Evolutionary conservation across 2,888 invertebrate genomes (phyloP).

Genomic region (Eulithis testata): DNA sequence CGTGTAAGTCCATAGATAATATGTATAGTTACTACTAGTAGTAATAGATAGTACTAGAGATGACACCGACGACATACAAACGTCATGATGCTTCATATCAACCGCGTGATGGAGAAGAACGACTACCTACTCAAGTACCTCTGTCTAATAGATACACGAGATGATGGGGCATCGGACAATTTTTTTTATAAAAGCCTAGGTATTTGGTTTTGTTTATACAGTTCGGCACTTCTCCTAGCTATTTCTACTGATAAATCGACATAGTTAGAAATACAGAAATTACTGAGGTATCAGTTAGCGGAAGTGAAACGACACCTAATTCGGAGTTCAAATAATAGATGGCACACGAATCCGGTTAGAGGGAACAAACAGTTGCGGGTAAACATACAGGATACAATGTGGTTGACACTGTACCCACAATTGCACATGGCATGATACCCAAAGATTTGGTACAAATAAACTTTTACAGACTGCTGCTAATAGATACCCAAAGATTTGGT

Average conservation of each 20-base stretch:
- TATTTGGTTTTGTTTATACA: too few species aligned
- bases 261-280: constrained; percentile 3
- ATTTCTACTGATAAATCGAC: background rate
- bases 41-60: too few species aligned
- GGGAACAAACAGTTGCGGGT: constrained; percentile 68
- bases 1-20: too few species aligned
- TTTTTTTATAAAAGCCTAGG: too few species aligned
- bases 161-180: too few species aligned
- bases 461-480: background rate
- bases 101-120: too few species aligned
- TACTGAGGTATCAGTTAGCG: constrained; percentile 13
- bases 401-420: constrained; percentile 46
- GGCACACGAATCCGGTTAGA: constrained; percentile 56
- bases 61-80: too few species aligned
- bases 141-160: too few species aligned
- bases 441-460: background rate
- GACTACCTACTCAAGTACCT: too few species aligned
- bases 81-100: too few species aligned
- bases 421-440: constrained; percentile 2
- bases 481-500: background rate
- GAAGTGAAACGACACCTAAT: constrained; percentile 63
- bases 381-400: constrained; percentile 53
- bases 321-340: constrained; percentile 70
- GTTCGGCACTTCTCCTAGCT: too few species aligned
- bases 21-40: too few species aligned